These are phyloP conservation scores for Albula glossodonta DNA, from an alignment of 2,113 vertebrate genomes.

Conservation along the genomic window DNA sequence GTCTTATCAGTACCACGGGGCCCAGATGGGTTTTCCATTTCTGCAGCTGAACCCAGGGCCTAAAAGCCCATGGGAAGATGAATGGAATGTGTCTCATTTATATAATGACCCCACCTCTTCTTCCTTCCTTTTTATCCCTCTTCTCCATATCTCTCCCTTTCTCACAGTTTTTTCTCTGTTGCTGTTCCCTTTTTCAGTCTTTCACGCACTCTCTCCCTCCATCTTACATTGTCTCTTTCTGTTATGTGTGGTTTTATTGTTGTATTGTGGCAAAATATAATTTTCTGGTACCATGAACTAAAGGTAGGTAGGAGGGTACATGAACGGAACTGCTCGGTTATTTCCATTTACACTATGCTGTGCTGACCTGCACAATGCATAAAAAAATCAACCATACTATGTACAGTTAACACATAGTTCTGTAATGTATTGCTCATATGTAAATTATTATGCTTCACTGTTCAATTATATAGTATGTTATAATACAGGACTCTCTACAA, in stretches of 20 bases:
- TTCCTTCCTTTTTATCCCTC: not conserved
- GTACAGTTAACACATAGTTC: too few species aligned
- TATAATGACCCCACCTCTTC: not conserved
- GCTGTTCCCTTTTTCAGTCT: not conserved
- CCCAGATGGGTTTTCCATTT: not conserved
- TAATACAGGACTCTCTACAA: not conserved
- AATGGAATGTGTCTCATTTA: slow-evolving; percentile 15
- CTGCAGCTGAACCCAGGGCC: not conserved
- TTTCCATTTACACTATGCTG: not conserved
- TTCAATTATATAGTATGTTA: not conserved
- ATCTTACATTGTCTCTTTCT: not conserved
- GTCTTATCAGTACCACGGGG: slow-evolving; percentile 10
- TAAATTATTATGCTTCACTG: not conserved
- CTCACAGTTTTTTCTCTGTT: too few species aligned
- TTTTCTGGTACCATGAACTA: too few species aligned
- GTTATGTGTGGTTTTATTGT: slow-evolving; percentile 36
- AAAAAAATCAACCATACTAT: too few species aligned
- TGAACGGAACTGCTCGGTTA: not conserved
- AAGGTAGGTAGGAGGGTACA: not conserved
- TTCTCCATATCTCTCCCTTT: not conserved
- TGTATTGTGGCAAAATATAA: not conserved
- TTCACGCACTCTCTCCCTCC: not conserved
- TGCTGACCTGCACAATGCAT: too few species aligned
- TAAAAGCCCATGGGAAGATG: not conserved
- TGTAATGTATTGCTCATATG: not conserved